phyloP scores from a whole-genome alignment of 2,113 vertebrate genomes.

The Agapornis roseicollis region DNA sequence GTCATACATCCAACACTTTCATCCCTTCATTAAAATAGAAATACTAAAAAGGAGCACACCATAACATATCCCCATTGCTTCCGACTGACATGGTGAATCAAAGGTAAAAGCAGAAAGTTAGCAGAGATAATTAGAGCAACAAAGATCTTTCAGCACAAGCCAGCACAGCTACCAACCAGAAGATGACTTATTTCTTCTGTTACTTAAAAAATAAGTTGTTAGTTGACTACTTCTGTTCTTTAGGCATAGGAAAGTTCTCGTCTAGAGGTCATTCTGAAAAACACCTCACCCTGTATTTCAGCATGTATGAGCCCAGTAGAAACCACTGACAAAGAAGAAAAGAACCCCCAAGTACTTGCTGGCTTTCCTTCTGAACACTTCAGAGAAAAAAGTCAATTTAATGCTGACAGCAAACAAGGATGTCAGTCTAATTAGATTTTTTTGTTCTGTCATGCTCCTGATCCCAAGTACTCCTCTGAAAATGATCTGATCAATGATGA shows the following conservation, averaged over 20 bases:
- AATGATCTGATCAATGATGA: conserved; percentile 66
- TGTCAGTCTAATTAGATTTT: conserved; percentile 56
- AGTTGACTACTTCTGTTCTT: conserved; percentile 25
- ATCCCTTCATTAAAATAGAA: conserved; percentile 49
- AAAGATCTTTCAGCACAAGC: not conserved
- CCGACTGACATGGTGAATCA: conserved; percentile 30
- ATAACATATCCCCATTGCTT: conserved; percentile 59
- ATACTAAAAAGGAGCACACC: conserved; percentile 47
- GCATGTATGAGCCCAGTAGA: not conserved
- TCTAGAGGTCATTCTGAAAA: not conserved
- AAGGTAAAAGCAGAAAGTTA: conserved; percentile 22
- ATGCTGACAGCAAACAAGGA: conserved; percentile 67
- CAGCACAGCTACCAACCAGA: not conserved
- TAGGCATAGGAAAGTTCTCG: conserved; percentile 31
- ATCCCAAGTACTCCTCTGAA: conserved; percentile 50
- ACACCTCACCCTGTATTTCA: not conserved
- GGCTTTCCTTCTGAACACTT: conserved; percentile 61
- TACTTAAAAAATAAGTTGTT: conserved; percentile 21
- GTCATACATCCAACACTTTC: conserved; percentile 26
- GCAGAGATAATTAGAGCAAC: conserved; percentile 30
- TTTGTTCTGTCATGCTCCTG: conserved; percentile 70
- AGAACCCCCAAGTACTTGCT: conserved; percentile 39
- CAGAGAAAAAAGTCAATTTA: conserved; percentile 68
- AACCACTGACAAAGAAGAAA: conserved; percentile 14
- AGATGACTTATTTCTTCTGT: conserved; percentile 42